A percentile compares a stretch with the other conserved stretches of the same genome.
Conservation (phyloP, 1,140 invertebrate genomes). For the Leptinotarsa undecemlineata region DNA sequence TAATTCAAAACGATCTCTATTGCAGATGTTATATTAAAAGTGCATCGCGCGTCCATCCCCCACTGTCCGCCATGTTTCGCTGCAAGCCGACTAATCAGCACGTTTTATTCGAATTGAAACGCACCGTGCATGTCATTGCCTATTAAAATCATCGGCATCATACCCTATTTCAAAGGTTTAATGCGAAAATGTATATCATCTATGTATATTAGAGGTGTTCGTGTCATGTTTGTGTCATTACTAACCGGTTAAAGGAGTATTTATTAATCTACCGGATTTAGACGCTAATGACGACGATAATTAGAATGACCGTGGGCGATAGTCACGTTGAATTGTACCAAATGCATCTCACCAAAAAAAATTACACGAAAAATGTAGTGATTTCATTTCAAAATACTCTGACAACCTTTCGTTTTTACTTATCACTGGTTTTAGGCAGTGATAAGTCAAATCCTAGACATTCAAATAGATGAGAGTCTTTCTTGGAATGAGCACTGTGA, state of each 20-base stretch:
- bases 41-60: slow-evolving; percentile 36
- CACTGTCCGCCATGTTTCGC: slow-evolving; percentile 42
- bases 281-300: slow-evolving; percentile 16
- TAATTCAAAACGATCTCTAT: slow-evolving; percentile 44
- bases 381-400: too few relatives aligned
- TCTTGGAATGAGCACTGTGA: too few relatives aligned
- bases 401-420: too few relatives aligned
- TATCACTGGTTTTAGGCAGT: too few relatives aligned
- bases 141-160: slow-evolving; percentile 53
- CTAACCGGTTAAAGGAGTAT: slow-evolving; percentile 25
- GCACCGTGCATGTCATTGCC: slow-evolving; percentile 53
- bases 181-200: slow-evolving; percentile 49
- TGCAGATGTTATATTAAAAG: slow-evolving; percentile 51
- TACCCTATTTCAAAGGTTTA: slow-evolving; percentile 45
- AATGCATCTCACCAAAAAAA: too few relatives aligned
- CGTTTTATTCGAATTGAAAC: slow-evolving; percentile 54
- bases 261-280: slow-evolving; percentile 31
- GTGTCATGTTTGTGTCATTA: slow-evolving; percentile 47
- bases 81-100: slow-evolving; percentile 52
- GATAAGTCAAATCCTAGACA: too few relatives aligned
- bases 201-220: slow-evolving; percentile 47
- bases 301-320: background rate
- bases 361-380: too few relatives aligned
- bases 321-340: background rate
- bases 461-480: too few relatives aligned